Evolutionary conservation across 2,113 vertebrate species (phyloP).

Genomic region (Oreochromis tanganicae): DNA sequence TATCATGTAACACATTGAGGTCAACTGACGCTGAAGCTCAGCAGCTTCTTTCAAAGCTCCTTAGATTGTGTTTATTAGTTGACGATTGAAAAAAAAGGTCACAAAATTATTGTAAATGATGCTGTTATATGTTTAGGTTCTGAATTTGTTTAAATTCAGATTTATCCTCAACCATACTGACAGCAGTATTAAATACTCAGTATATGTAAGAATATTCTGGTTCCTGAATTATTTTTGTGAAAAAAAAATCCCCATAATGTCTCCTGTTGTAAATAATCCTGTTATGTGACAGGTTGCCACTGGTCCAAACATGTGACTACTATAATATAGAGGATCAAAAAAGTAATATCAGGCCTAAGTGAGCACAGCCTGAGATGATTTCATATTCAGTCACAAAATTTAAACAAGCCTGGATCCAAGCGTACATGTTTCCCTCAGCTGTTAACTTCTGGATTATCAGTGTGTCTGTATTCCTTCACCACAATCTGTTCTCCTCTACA

Average conservation of each 20-base stretch:
- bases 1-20: too few species aligned
- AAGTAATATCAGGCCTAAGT: neutral
- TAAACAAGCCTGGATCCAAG: neutral
- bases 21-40: too few species aligned
- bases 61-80: too few species aligned
- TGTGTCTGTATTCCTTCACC: neutral
- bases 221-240: neutral
- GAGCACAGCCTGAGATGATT: neutral
- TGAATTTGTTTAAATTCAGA: neutral
- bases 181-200: neutral
- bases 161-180: neutral
- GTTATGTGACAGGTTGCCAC: neutral
- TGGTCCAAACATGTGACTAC: neutral
- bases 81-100: neutral
- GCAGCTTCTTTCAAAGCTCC: too few species aligned
- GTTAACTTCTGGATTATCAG: neutral
- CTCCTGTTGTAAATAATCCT: neutral
- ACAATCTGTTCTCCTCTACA: neutral
- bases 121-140: neutral
- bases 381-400: slow-evolving; percentile 7
- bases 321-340: neutral
- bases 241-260: neutral
- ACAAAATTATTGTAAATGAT: neutral
- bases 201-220: neutral
- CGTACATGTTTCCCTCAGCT: slow-evolving; percentile 4